Evolutionary conservation across 2,888 invertebrate species (phyloP).

Genomic region (Mellilla xanthometata): DNA sequence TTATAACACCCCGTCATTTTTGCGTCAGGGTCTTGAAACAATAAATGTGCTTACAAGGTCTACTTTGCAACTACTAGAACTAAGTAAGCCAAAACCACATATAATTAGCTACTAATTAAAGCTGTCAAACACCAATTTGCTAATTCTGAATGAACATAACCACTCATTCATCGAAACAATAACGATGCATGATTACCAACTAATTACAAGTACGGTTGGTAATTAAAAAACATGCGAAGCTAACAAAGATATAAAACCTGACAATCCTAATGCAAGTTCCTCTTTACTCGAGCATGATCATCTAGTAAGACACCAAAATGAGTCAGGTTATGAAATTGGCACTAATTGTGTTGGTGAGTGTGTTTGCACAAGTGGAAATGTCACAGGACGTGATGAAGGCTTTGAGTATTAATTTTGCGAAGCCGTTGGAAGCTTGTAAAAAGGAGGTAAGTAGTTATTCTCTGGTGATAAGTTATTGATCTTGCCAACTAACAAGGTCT

Average conservation of each 20-base stretch:
- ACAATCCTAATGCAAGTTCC: background rate
- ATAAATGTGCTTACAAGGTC: too few relatives aligned
- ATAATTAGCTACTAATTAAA: slow-evolving; percentile 1
- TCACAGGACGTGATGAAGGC: slow-evolving; percentile 34
- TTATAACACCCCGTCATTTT: too few relatives aligned
- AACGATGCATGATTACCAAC: slow-evolving; percentile 2
- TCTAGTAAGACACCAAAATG: slow-evolving; percentile 7
- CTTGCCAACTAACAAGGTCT: too few relatives aligned
- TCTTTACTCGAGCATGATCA: background rate
- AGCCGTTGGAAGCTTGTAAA: slow-evolving; percentile 30
- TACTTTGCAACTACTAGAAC: too few relatives aligned
- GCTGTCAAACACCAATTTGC: background rate
- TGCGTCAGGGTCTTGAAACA: too few relatives aligned
- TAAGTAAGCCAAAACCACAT: too few relatives aligned
- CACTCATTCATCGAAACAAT: slow-evolving; percentile 9
- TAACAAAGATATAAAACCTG: slow-evolving; percentile 23
- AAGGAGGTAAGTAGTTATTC: slow-evolving; percentile 22
- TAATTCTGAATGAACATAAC: slow-evolving; percentile 10
- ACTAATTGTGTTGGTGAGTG: slow-evolving; percentile 15
- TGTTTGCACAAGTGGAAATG: slow-evolving; percentile 11
- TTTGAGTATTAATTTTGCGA: slow-evolving; percentile 30
- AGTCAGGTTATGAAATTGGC: slow-evolving; percentile 7
- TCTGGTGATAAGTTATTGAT: too few relatives aligned
- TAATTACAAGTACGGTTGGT: background rate
- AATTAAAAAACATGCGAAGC: slow-evolving; percentile 7